Conservation (phyloP, 2,113 vertebrate species). For the Erinaceus europaeus region DNA sequence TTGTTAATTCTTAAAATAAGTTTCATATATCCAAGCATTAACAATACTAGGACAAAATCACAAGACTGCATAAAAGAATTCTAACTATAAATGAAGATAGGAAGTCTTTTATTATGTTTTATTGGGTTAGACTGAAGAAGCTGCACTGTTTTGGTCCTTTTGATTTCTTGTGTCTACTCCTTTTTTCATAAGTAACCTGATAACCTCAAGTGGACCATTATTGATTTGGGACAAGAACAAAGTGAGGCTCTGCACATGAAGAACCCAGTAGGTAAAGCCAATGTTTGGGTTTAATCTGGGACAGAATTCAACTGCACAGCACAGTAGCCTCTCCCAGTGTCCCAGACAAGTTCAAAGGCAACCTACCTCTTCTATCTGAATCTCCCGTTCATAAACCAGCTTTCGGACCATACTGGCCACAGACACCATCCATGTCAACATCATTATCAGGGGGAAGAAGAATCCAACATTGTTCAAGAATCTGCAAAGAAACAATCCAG, state of each 20-base stretch:
- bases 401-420: constrained; percentile 82
- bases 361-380: constrained; percentile 81
- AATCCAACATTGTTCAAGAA: constrained; percentile 82
- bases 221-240: neutral
- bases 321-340: fast-evolving
- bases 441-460: constrained; percentile 83
- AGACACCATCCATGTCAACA: constrained; percentile 82
- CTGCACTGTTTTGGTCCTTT: neutral
- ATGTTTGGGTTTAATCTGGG: neutral
- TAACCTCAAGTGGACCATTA: neutral
- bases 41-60: neutral
- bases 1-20: neutral
- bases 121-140: neutral
- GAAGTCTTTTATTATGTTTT: fast-evolving
- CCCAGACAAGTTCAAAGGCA: neutral
- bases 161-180: neutral
- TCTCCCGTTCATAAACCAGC: constrained; percentile 83
- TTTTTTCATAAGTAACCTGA: neutral
- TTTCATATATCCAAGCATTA: neutral
- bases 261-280: neutral
- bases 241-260: neutral
- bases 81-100: fast-evolving
- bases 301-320: neutral
- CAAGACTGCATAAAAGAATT: neutral
- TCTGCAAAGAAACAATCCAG: constrained; percentile 53